These are phyloP conservation scores for Merluccius polli DNA, from an alignment of 2,797 vertebrate genomes.

Conservation along the genomic window DNA sequence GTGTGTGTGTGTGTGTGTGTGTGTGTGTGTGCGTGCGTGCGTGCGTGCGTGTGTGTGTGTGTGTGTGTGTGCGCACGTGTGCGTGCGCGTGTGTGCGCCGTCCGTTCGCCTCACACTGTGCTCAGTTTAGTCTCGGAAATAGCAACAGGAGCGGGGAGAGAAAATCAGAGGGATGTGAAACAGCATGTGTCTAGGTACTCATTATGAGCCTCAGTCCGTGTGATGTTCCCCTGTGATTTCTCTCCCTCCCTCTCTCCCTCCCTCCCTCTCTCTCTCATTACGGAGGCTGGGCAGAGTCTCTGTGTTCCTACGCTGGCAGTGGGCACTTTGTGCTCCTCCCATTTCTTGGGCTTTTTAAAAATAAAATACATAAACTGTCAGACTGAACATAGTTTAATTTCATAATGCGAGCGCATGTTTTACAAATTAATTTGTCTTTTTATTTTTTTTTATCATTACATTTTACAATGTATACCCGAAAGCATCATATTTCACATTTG, in stretches of 20 bases:
- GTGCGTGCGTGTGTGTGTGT: too few relatives aligned
- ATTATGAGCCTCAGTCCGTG: slow-evolving; percentile 59
- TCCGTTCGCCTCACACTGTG: slow-evolving; percentile 24
- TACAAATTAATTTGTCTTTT: neutral
- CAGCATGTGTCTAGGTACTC: slow-evolving; percentile 58
- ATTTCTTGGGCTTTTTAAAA: slow-evolving; percentile 5
- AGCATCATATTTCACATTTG: neutral
- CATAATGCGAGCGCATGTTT: neutral
- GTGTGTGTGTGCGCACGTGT: too few relatives aligned
- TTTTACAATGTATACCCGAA: neutral
- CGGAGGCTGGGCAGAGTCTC: slow-evolving; percentile 49
- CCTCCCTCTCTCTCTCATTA: slow-evolving; percentile 63
- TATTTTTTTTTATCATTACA: neutral
- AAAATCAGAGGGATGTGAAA: slow-evolving; percentile 52
- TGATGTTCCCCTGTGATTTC: slow-evolving; percentile 44
- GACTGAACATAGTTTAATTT: neutral
- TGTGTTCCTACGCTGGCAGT: slow-evolving; percentile 26
- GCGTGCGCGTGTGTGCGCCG: too few relatives aligned
- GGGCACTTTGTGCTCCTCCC: slow-evolving; percentile 41
- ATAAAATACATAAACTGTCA: neutral
- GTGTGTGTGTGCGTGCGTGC: too few relatives aligned
- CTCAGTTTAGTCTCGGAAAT: slow-evolving; percentile 49
- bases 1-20: too few relatives aligned
- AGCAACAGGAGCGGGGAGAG: slow-evolving; percentile 38
- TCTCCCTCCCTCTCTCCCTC: slow-evolving; percentile 45